A percentile compares a stretch with the other conserved stretches of the same genome.
Evolutionary conservation across 2,797 vertebrate genomes (phyloP).

Genomic region (Parotocinclus haroldoi): DNA sequence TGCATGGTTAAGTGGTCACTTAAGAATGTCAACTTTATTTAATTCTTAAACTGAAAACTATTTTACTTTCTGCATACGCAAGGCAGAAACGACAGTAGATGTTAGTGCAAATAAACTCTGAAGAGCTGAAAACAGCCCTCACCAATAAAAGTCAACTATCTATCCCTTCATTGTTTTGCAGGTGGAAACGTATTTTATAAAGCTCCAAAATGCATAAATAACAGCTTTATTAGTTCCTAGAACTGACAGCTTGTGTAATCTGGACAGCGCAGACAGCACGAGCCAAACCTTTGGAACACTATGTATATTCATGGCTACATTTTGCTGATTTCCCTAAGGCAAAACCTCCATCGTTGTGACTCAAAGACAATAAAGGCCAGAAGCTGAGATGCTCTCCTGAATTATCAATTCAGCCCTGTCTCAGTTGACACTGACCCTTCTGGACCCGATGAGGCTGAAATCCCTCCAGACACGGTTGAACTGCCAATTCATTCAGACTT

Average conservation of each 20-base stretch:
- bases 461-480: slow-evolving; percentile 27
- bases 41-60: too few relatives aligned
- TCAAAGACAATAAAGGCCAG: not conserved
- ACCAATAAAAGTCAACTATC: not conserved
- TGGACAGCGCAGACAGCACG: not conserved
- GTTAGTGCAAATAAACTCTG: too few relatives aligned
- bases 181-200: not conserved
- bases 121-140: not conserved
- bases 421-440: slow-evolving; percentile 12
- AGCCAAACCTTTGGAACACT: slow-evolving; percentile 6
- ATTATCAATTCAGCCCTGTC: slow-evolving; percentile 6
- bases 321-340: not conserved
- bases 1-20: too few relatives aligned
- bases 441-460: slow-evolving; percentile 21
- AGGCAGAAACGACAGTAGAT: too few relatives aligned
- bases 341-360: not conserved
- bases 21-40: too few relatives aligned
- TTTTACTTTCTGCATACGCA: too few relatives aligned
- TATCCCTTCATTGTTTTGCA: not conserved
- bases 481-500: slow-evolving; percentile 6
- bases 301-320: not conserved
- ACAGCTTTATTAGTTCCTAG: not conserved
- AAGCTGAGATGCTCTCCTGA: not conserved
- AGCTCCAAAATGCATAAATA: not conserved
- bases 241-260: not conserved